Percentiles rank a stretch among this genome's conserved stretches.
Conservation (phyloP, 1,140 invertebrate species). For the Euglossa dilemma region DNA sequence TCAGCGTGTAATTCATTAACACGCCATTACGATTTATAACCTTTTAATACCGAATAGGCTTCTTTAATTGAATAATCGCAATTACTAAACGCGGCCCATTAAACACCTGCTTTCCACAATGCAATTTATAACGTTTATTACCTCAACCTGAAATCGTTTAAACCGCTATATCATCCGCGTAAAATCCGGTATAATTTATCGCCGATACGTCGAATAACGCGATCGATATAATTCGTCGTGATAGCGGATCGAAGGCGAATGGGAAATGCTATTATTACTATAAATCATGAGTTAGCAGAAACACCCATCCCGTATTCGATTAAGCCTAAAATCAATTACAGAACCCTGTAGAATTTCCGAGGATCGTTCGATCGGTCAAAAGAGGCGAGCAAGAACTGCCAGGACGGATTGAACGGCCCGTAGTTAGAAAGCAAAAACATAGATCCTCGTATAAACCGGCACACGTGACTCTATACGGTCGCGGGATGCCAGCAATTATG, state of each 20-base stretch:
- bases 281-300: constrained; percentile 20
- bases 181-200: constrained; percentile 4
- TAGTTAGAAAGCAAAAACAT: constrained; percentile 49
- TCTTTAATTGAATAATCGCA: constrained; percentile 4
- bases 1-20: background rate
- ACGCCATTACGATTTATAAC: background rate
- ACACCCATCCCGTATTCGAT: constrained; percentile 22
- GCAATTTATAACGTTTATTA: constrained; percentile 14
- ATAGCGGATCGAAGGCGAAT: background rate
- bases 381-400: constrained; percentile 11
- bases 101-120: constrained; percentile 7
- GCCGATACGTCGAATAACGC: background rate
- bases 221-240: background rate
- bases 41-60: background rate
- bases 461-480: constrained; percentile 46
- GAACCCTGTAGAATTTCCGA: constrained; percentile 7
- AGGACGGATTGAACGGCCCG: background rate
- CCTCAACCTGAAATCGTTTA: background rate
- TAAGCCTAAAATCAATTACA: constrained; percentile 48
- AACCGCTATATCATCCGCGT: background rate
- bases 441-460: constrained; percentile 51
- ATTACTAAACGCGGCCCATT: background rate
- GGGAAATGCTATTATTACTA: constrained; percentile 26
- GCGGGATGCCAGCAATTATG: constrained; percentile 63
- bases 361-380: constrained; percentile 14